Evolutionary conservation across 2,113 vertebrate species (phyloP).

Genomic region (Limanda limanda): DNA sequence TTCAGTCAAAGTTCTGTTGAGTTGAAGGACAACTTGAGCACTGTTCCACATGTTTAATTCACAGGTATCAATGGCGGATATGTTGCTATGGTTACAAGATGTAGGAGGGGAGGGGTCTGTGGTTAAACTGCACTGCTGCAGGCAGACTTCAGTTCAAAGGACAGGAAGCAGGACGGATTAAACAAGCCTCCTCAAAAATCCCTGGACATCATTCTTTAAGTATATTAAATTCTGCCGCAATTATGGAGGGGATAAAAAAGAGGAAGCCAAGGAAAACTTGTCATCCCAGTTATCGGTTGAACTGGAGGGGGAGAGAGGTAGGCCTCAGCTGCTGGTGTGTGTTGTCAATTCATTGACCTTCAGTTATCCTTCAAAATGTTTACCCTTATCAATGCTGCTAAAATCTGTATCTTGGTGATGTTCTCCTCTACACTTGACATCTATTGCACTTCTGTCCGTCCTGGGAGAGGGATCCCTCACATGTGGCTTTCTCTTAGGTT

Average conservation of each 20-base stretch:
- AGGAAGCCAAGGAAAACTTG: constrained; percentile 24
- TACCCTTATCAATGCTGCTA: no score
- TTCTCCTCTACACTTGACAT: no score
- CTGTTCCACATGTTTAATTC: constrained; percentile 55
- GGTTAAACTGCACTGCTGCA: constrained; percentile 10
- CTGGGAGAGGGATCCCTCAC: no score
- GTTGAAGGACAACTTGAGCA: constrained; percentile 49
- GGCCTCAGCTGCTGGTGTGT: not conserved
- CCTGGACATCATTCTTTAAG: constrained; percentile 52
- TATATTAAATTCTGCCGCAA: constrained; percentile 75
- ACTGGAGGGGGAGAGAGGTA: constrained; percentile 54
- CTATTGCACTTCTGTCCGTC: no score
- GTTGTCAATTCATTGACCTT: no score
- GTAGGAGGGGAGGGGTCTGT: not conserved
- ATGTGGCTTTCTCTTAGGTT: no score
- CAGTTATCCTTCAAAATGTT: no score
- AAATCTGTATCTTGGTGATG: no score
- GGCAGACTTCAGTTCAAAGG: constrained; percentile 8
- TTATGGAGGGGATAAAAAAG: constrained; percentile 51
- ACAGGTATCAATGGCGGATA: constrained; percentile 17
- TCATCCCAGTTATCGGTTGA: constrained; percentile 53
- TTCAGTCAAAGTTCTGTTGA: constrained; percentile 9
- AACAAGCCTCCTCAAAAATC: constrained; percentile 16
- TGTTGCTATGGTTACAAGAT: constrained; percentile 49
- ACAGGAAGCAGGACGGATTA: constrained; percentile 15